phyloP scores from a whole-genome alignment of 30 jellyfish, hydroid and myxozoan genomes.

The Clytia hemisphaerica region DNA sequence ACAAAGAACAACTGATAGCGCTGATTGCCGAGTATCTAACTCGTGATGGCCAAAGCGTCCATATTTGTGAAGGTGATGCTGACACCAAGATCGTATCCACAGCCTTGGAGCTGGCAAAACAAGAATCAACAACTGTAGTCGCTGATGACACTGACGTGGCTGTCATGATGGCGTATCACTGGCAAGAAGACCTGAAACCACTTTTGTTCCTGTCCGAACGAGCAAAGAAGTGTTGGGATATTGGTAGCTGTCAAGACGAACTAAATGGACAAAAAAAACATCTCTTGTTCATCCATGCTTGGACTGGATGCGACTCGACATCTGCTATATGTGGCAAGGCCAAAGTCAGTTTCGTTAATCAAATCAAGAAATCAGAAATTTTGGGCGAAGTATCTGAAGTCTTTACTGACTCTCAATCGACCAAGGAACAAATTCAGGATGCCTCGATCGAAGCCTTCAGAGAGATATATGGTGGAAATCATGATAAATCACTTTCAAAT shows the following conservation, averaged over 20 bases:
- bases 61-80: conserved; percentile 29
- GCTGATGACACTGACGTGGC: conserved; percentile 38
- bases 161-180: conserved; percentile 27
- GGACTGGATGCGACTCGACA: conserved; percentile 44
- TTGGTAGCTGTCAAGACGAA: conserved; percentile 19
- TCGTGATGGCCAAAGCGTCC: conserved; percentile 23
- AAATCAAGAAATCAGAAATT: conserved; percentile 33
- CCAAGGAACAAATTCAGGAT: conserved; percentile 20
- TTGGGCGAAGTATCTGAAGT: conserved; percentile 23
- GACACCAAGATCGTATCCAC: conserved; percentile 37
- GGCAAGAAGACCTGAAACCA: conserved; percentile 24
- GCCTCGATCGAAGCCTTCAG: conserved; percentile 29
- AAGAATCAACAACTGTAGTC: conserved; percentile 1
- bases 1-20: conserved; percentile 20
- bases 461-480: conserved; percentile 34
- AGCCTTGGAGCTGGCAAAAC: conserved; percentile 23
- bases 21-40: conserved; percentile 22
- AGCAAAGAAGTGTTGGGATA: conserved; percentile 10
- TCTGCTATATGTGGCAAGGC: conserved; percentile 41
- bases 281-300: conserved; percentile 14
- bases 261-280: conserved; percentile 24
- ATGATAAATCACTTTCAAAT: conserved; percentile 6
- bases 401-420: conserved; percentile 25
- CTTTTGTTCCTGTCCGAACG: conserved; percentile 6
- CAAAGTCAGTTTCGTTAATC: conserved; percentile 17